These are phyloP conservation scores for Idaea aversata DNA, from an alignment of 2,888 invertebrate genomes.

Conservation along the genomic window DNA sequence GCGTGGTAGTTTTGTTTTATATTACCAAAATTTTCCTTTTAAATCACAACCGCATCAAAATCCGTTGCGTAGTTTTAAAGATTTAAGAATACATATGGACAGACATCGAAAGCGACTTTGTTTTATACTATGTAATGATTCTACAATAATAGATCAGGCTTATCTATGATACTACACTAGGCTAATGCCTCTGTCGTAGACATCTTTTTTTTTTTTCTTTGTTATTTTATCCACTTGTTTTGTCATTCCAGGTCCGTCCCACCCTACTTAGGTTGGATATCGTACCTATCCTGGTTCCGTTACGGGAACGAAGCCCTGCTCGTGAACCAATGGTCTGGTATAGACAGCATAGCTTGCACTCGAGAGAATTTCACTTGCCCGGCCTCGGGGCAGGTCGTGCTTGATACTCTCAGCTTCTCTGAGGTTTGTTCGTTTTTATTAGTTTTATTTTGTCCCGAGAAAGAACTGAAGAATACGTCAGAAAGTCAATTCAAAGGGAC, in stretches of 20 bases:
- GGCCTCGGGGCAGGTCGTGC: slow-evolving; percentile 86
- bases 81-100: too few relatives aligned
- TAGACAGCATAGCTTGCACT: slow-evolving; percentile 88
- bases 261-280: slow-evolving; percentile 90
- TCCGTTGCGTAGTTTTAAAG: too few relatives aligned
- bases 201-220: neutral
- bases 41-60: too few relatives aligned
- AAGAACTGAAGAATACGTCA: too few relatives aligned
- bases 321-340: slow-evolving; percentile 93
- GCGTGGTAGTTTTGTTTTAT: too few relatives aligned
- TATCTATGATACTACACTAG: too few relatives aligned
- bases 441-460: neutral
- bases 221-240: neutral
- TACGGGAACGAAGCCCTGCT: slow-evolving; percentile 94
- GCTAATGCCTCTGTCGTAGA: neutral
- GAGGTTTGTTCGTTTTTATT: slow-evolving; percentile 71
- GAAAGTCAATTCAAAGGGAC: too few relatives aligned
- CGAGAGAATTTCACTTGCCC: slow-evolving; percentile 88
- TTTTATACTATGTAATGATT: too few relatives aligned
- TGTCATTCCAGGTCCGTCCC: slow-evolving; percentile 87
- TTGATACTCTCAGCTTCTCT: slow-evolving; percentile 88
- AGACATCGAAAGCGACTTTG: too few relatives aligned
- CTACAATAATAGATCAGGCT: too few relatives aligned
- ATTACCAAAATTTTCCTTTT: too few relatives aligned
- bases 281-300: slow-evolving; percentile 94